Evolutionary conservation across 1,140 invertebrate species (phyloP).

Genomic region (Listronotus oregonensis): DNA sequence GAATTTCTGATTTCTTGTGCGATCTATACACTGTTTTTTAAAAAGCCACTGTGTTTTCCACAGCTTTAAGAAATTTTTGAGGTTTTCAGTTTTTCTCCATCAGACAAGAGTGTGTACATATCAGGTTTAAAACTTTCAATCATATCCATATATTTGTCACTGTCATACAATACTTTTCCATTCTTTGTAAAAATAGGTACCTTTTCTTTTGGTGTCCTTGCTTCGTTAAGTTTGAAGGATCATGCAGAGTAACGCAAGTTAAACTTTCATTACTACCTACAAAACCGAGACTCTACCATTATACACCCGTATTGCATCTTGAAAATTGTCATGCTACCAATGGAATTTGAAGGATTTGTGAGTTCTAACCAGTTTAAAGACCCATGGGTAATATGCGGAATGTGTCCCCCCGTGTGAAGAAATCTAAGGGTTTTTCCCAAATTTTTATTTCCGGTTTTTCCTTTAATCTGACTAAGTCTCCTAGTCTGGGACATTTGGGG

Average conservation of each 20-base stretch:
- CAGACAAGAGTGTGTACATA: conserved; percentile 77
- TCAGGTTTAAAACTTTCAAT: conserved; percentile 78
- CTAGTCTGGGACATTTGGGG: conserved; percentile 59
- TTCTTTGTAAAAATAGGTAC: conserved; percentile 74
- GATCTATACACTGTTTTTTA: conserved; percentile 65
- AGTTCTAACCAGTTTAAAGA: conserved; percentile 63
- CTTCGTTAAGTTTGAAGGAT: conserved; percentile 65
- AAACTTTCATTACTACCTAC: conserved; percentile 63
- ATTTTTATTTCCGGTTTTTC: conserved; percentile 55
- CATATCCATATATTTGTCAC: conserved; percentile 73
- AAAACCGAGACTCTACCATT: conserved; percentile 61
- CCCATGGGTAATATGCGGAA: conserved; percentile 69
- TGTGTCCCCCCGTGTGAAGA: conserved; percentile 63
- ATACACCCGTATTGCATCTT: conserved; percentile 60
- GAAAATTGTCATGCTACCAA: conserved; percentile 63
- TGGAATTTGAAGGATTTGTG: conserved; percentile 63
- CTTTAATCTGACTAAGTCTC: conserved; percentile 58
- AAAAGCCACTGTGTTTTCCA: conserved; percentile 65
- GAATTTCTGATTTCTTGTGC: conserved; percentile 61
- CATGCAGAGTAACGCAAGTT: conserved; percentile 67
- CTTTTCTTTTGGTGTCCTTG: conserved; percentile 68
- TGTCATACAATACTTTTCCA: conserved; percentile 69
- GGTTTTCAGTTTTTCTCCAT: conserved; percentile 76
- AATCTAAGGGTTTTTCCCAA: conserved; percentile 62
- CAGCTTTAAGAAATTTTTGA: conserved; percentile 73